These are phyloP conservation scores for Xenus cinereus DNA, from an alignment of 2,113 vertebrate species.

Conservation along the genomic window DNA sequence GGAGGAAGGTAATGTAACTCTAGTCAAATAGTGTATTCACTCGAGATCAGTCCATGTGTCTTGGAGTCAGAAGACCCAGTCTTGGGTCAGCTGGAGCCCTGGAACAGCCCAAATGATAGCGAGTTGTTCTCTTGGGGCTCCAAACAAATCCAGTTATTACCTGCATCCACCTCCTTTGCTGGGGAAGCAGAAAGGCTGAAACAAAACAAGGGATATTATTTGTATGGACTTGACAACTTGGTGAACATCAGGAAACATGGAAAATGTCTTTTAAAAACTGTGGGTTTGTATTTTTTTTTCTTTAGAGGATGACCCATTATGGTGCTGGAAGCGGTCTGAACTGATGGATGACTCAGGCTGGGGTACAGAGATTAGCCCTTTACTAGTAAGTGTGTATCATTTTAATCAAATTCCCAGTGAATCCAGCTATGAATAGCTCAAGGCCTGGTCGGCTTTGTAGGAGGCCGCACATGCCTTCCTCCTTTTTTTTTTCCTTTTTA, in stretches of 20 bases:
- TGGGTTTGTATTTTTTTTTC: not conserved
- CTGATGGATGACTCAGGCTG: not conserved
- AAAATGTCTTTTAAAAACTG: not conserved
- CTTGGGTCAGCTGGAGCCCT: not conserved
- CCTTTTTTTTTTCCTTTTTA: not conserved
- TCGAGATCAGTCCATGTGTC: not conserved
- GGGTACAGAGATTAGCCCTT: not conserved
- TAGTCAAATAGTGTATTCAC: too few relatives aligned
- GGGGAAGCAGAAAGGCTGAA: not conserved
- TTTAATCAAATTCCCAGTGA: not conserved
- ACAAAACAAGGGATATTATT: not conserved
- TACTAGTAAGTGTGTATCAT: accelerated
- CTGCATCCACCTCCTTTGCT: not conserved
- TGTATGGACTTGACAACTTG: too few relatives aligned
- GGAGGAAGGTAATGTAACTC: not conserved
- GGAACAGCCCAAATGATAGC: not conserved
- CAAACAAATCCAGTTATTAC: not conserved
- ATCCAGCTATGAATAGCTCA: not conserved
- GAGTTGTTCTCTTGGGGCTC: not conserved
- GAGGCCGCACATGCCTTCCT: not conserved
- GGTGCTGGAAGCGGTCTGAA: not conserved
- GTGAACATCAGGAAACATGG: not conserved
- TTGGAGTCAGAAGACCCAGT: not conserved
- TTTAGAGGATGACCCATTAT: not conserved
- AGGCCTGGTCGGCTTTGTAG: not conserved